Base-by-base conservation (phyloP, 64 coral and sea anemone genomes). In the Actinia equina region DNA sequence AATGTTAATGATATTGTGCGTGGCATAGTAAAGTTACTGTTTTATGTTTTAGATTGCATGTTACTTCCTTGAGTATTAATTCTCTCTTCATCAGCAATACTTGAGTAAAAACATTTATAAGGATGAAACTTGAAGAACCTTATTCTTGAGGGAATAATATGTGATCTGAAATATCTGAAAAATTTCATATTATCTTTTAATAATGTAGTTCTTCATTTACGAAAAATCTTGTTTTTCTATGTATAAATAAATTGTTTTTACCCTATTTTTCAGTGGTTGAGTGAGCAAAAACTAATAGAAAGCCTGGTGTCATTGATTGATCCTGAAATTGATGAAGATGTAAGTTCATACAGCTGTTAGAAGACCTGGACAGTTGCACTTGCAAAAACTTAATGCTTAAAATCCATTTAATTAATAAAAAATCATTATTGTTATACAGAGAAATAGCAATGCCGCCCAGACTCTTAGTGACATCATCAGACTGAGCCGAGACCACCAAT, bases 371-470 rank as follows among this genome's bases (percentile, higher is more conserved):
- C 55, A 14, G 6, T 57, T 12, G 10, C 11, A 2, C 7, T 57
- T 57, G 55, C 55, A 16, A 14, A 10, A 71, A 71, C 10, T 37
- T 74, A 4, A 41, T 74, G 13, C 26, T 30, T 3, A 3, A 10
- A 74, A 74, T 74, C 0, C 13, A 12, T 30, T 71, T 27, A 14
- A 41, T 74, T 0, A 9, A 69, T 25, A 69, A 23, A 37, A 37
- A n/a, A 25, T 6, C 22, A 19, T 86, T 69, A 93, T 79, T 16
- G 70, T 56, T 85, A 79, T 87, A 26, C 86, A 98, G 96, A 98
- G 88, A 88, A 95, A 92, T 59, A 84, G 90, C 60, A 98, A 98
- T 95, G 96, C 96, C 55, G 93, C 96, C 54, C 96, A 98, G 44
- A 88, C 89, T 42, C 86, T 98, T 3, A 92, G 93, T 91, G 96